Percentiles rank a stretch among this genome's conserved stretches.
Conservation (phyloP, 1,140 invertebrate species). For the Globodera rostochiensis region DNA sequence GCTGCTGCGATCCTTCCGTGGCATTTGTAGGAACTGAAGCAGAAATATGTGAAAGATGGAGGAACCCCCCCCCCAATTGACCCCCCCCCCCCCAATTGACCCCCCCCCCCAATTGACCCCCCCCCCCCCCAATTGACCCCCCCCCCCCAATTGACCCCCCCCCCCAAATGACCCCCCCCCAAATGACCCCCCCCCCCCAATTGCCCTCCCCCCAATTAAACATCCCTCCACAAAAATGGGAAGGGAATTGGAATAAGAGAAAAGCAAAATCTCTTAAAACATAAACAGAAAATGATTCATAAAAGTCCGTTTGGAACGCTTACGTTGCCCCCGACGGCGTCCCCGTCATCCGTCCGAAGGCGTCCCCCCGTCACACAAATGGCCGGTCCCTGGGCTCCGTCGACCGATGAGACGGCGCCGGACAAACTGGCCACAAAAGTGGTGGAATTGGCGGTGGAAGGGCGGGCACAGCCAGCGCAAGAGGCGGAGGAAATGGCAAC, state of each 20-base stretch:
- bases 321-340: constrained; percentile 62
- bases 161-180: too few species aligned
- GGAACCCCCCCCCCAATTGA: too few species aligned
- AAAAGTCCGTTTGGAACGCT: constrained; percentile 18
- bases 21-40: constrained; percentile 58
- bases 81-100: too few species aligned
- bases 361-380: constrained; percentile 60
- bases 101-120: too few species aligned
- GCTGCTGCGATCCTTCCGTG: constrained; percentile 57
- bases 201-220: too few species aligned
- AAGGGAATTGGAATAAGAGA: not conserved
- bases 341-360: constrained; percentile 54
- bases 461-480: constrained; percentile 15
- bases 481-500: not conserved
- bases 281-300: too few species aligned
- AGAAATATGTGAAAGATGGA: not conserved
- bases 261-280: too few species aligned
- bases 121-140: too few species aligned
- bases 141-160: too few species aligned
- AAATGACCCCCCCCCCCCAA: too few species aligned
- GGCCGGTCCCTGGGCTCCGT: constrained; percentile 42
- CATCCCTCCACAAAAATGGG: too few species aligned
- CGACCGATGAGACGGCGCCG: constrained; percentile 2
- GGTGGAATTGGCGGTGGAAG: constrained; percentile 16
- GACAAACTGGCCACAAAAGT: constrained; percentile 19